Percentiles rank a stretch among this genome's conserved stretches.
phyloP scores from a whole-genome alignment of 1,140 invertebrate species.

The Pararge aegeria region DNA sequence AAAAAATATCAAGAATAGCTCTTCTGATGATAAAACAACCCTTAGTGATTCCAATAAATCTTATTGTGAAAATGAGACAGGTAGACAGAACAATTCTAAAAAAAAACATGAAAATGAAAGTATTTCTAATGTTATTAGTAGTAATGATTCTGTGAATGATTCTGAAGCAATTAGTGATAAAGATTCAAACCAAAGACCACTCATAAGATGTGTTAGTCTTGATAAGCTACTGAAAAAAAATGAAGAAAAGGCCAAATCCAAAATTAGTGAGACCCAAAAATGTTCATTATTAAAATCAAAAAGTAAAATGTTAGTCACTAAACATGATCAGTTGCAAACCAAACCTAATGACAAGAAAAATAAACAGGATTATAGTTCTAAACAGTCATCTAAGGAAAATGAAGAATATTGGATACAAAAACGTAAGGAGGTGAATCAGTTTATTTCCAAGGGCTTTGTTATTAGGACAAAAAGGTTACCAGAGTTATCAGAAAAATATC shows the following conservation, averaged over 20 bases:
- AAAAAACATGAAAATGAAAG: too few species aligned
- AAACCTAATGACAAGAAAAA: slow-evolving; percentile 22
- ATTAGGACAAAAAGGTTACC: slow-evolving; percentile 50
- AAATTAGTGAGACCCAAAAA: neutral
- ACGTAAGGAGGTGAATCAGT: slow-evolving; percentile 47
- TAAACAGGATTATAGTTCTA: slow-evolving; percentile 4
- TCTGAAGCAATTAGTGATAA: slow-evolving; percentile 12
- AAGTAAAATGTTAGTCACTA: neutral
- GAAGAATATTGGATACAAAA: slow-evolving; percentile 43
- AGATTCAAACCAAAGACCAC: slow-evolving; percentile 33
- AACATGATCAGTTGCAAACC: slow-evolving; percentile 4
- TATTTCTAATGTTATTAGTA: too few species aligned
- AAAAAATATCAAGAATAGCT: slow-evolving; percentile 2
- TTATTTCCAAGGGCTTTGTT: slow-evolving; percentile 52
- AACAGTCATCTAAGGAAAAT: slow-evolving; percentile 23
- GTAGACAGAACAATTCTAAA: neutral
- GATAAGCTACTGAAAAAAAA: slow-evolving; percentile 57
- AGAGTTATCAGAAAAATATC: slow-evolving; percentile 41
- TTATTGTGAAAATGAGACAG: neutral
- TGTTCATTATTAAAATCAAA: neutral
- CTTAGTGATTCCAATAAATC: neutral
- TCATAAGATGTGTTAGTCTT: slow-evolving; percentile 66
- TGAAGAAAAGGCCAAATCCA: slow-evolving; percentile 34
- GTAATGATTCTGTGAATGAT: too few species aligned
- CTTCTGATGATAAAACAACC: neutral